Evolutionary conservation across 2,797 vertebrate genomes (phyloP), one percentile per base, ranked within the genome.

Genomic region (Harpagifer antarcticus): DNA sequence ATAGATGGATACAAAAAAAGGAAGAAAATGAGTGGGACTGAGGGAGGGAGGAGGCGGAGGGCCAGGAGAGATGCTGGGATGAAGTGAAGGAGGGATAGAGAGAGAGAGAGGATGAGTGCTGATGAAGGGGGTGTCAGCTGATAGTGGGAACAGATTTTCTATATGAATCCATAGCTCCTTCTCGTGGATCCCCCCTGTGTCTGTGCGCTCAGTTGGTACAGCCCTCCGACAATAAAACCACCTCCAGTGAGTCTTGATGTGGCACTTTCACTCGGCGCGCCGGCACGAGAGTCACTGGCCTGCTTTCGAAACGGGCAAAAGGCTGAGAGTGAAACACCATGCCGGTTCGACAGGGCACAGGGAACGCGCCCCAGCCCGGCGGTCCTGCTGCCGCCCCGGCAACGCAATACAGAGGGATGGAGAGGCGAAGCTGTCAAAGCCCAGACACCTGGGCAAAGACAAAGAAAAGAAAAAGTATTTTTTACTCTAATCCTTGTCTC

Each of bases 161-260:
- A 89, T 91, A 92, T 84, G 81, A 91, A 91, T 95, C 93, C 91
- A 95, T 95, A 94, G 89, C 92, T 93, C 87, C 78, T 89, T 86
- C 85, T 90, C 85, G 82, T 92, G 85, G 84, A 88, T 93, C 81
- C 92, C 94, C 93, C 96, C 95, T 77, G 79, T 78, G 88, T 93
- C 95, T 94, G 78, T 85, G 70, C 68, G 79, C 91, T 87, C 89
- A 97, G 93, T 96, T 99, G 98, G 97, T 99, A 97, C 91, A 71
- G 91, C 95, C 97, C 96, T 94, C 95, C 93, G 94, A 97, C 97
- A 97, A 98, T 99, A 99, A 98, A 98, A 93, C 96, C 96, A 96
- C 96, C 96, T 96, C 95, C 96, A 94, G 93, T 95, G 96, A 95
- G 96, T 92, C 96, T 96, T 94, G 95, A 95, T 96, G 95, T 97